Evolutionary conservation across 2,888 invertebrate species (phyloP), one percentile per base, ranked within the genome.

Genomic region (Cantharis flavilabris): DNA sequence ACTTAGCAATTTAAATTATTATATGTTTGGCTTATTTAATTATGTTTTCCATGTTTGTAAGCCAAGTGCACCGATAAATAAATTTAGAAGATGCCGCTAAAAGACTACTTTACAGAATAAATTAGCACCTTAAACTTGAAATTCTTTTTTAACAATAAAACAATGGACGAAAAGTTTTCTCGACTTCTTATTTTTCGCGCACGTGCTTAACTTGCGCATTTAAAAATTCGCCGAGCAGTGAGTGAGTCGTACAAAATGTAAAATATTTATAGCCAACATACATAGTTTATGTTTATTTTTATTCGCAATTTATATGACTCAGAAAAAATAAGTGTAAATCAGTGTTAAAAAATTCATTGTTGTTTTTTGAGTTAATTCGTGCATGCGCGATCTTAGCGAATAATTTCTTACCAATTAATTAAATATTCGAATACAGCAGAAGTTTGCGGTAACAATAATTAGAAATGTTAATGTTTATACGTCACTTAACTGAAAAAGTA

Each of bases 401-500:
- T 64, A 74, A 28, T 70, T 70, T 71, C 75, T 77, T 77, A 77
- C 77, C 64, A 70, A 75, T 77, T 77, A 72, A 77, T 78, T 78
- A 71, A 14, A 49, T 20, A 77, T 77, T 74, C 77, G 71, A 63
- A 70, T 73, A 64, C 62, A 49, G 62, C 70, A 63, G 69, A 73
- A 69, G 69, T 70, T 76, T 71, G 73, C 73, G 76, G 78, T 78
- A 73, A 75, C 73, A 20, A 20, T 20, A 20, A 76, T 73, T 76
- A 76, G 73, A 69, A 69, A 75, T 71, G 71, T 78, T 71, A 71
- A 74, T 69, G 73, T 78, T 78, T 69, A 74, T 79, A 76, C 79
- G 78, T 78, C 80, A 80, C 80, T 76, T 49, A 79, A 77, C 77
- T 73, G 76, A 79, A 79, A 79, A 76, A 77, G 77, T 76, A 71